Base-by-base conservation (phyloP, 2,797 vertebrate species). In the Pseudochirops cupreus region DNA sequence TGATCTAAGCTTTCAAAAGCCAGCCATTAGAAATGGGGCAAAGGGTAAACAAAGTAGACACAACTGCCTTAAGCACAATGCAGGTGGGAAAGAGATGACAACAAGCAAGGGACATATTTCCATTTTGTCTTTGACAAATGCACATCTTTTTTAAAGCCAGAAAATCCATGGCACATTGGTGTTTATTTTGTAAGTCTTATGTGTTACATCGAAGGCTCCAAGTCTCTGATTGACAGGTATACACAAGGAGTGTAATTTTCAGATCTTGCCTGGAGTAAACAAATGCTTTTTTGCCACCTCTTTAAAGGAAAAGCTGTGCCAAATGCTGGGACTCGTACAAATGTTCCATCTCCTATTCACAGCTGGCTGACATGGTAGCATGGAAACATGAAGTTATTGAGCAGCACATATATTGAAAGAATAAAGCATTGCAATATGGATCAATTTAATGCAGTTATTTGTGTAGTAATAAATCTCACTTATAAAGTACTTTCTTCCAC, bases 261-360 rank as follows among this genome's bases (percentile, higher is more conserved):
- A 74, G 39, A 74, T 74, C 67, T 74, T 39, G n/a, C 67, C 31
- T 95, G 94, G 95, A 94, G 96, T 96, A 95, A 5, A 94, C 62
- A 11, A 18, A 6, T 95, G 97, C 93, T 92, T 67, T 53, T 91
- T 87, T 33, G 50, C 33, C 92, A 58, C 95, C 67, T 57, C 91
- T 91, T 28, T 92, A 92, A 92, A 92, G 92, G 95, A 92, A 53
- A 1, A 95, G 96, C 21, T 28, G 94, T 92, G 96, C 92, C 54
- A 82, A 29, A 55, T 90, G 46, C 55, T 55, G 92, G 46, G 50
- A 93, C 90, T 3, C 82, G 94, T 96, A 95, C 74, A 94, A 95
- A 67, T 18, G 31, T 58, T 53, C 33, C 56, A 59, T 55, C 56
- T 21, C 11, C 3, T 33, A 29, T 39, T 74, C 16, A 6, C 33